Base-by-base conservation (phyloP, 2,797 vertebrate species). In the Sebastes baramenuke region DNA sequence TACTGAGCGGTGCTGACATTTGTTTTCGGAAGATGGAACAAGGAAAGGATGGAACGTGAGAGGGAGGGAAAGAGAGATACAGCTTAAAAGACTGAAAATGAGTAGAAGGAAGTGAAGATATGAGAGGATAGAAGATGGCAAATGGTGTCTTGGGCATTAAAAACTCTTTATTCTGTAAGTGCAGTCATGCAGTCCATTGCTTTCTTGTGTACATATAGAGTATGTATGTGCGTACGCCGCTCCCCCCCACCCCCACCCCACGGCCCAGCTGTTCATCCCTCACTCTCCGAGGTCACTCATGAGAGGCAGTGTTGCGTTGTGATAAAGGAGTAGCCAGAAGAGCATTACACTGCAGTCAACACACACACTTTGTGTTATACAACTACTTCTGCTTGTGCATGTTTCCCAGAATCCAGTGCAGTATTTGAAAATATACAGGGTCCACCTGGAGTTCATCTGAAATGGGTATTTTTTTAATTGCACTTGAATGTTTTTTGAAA, bases 111-210 rank as follows among this genome's bases (percentile, higher is more conserved):
- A 29, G 34, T 10, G 27, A 72, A 77, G 62, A 64, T 74, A 67
- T 62, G 38, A 72, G 72, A 67, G 34, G 49, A 84, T 29, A 60
- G 30, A 67, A 42, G 68, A 81, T 49, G n/a, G 52, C 7, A 74
- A 58, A 34, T 22, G 38, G 68, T 29, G 34, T 46, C 62, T 25
- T 46, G 12, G 49, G 32, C 32, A 54, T 69, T 30, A 24, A 27
- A 64, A 69, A 55, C 60, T 49, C 38, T 73, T 36, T 70, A 32
- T 68, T 67, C 27, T 67, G n/a, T 67, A 12, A 1, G 55, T 60
- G 77, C 70, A 76, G 55, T 69, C 76, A 65, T 75, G 75, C 64
- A 67, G 12, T 66, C 73, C 52, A 80, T 81, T 81, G 62, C 46
- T 76, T 73, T 30, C 12, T 32, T 75, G 36, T 62, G 67, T 74